Conservation (phyloP, 1,140 invertebrate species). For the Heliconius himera region DNA sequence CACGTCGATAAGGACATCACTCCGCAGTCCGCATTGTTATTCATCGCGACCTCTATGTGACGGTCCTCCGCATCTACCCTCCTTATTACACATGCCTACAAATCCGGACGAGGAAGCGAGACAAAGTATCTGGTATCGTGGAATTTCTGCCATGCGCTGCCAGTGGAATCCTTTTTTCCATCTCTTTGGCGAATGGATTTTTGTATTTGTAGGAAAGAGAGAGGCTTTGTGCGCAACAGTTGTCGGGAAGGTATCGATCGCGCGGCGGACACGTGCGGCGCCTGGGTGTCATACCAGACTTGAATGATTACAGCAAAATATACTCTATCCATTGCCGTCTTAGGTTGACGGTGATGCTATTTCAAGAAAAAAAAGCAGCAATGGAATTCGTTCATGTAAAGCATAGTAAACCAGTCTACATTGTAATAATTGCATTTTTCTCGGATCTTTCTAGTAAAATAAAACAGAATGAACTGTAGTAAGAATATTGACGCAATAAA, state of each 20-base stretch:
- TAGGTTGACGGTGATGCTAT: not conserved
- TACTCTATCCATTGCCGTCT: not conserved
- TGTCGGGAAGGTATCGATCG: constrained; percentile 74
- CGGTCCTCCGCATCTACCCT: constrained; percentile 69
- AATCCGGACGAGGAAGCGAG: constrained; percentile 33
- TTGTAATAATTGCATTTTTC: constrained; percentile 55
- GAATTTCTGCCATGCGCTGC: constrained; percentile 68
- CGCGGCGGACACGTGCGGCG: constrained; percentile 65
- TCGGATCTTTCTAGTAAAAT: constrained; percentile 55
- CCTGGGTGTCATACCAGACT: constrained; percentile 21
- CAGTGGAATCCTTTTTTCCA: constrained; percentile 54
- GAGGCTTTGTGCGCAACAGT: constrained; percentile 69
- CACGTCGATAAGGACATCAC: constrained; percentile 64
- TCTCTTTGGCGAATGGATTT: constrained; percentile 39
- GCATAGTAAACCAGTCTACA: constrained; percentile 19
- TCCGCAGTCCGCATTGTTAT: constrained; percentile 79
- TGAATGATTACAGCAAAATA: not conserved
- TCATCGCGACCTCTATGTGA: constrained; percentile 76
- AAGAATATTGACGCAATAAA: constrained; percentile 10
- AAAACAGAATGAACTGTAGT: constrained; percentile 47
- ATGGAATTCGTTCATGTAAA: constrained; percentile 17
- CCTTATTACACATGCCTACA: constrained; percentile 35
- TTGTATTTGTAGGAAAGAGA: constrained; percentile 48
- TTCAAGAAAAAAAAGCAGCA: not conserved
- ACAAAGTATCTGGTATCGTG: constrained; percentile 53